Evolutionary conservation across 2,113 vertebrate genomes (phyloP).

Genomic region (Phalacrocorax brasilianus): DNA sequence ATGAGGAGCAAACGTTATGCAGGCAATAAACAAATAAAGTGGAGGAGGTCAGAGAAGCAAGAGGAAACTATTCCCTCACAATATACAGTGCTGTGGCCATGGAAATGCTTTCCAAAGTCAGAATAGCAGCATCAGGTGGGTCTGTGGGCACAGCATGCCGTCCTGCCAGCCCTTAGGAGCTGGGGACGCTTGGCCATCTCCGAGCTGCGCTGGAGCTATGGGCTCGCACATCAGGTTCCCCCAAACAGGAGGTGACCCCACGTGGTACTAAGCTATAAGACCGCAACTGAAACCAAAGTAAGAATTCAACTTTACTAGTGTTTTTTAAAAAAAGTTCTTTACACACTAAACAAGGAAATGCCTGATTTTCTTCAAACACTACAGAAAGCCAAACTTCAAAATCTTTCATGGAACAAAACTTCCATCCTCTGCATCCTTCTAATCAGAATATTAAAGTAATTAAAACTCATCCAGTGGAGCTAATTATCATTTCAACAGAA

Average conservation of each 20-base stretch:
- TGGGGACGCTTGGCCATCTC: background rate
- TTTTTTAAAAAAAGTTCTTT: background rate
- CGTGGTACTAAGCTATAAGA: background rate
- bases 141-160: fast-evolving
- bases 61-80: background rate
- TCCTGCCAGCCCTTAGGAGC: background rate
- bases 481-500: conserved; percentile 17
- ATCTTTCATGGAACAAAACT: background rate
- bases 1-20: background rate
- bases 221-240: fast-evolving
- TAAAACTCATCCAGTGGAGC: background rate
- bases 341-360: background rate
- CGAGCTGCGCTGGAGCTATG: fast-evolving
- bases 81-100: too few relatives aligned
- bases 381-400: background rate
- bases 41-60: background rate
- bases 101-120: background rate
- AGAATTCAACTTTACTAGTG: background rate
- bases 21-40: background rate
- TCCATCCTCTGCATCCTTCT: background rate
- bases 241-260: fast-evolving
- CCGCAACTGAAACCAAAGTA: background rate
- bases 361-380: background rate
- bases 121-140: fast-evolving
- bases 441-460: conserved; percentile 1